phyloP scores from a whole-genome alignment of 2,888 invertebrate species.

The Folsomia candida region DNA sequence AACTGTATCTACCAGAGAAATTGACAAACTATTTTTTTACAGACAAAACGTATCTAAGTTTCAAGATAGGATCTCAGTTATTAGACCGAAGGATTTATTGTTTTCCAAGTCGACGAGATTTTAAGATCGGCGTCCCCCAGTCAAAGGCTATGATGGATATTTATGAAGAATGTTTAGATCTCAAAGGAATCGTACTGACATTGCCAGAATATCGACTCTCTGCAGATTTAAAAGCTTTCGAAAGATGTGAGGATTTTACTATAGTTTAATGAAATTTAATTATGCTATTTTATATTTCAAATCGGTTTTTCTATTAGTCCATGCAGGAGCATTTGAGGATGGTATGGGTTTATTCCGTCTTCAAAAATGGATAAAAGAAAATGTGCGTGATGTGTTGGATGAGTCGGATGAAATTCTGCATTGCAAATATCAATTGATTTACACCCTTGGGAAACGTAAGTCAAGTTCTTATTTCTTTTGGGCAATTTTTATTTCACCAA shows the following conservation, averaged over 20 bases:
- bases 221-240: slow-evolving; percentile 26
- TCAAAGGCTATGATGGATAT: background rate
- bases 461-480: no score
- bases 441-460: slow-evolving; percentile 41
- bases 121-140: background rate
- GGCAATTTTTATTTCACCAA: no score
- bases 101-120: slow-evolving; percentile 36
- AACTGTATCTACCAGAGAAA: no score
- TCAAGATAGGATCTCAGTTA: slow-evolving; percentile 28
- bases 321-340: background rate
- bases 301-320: background rate
- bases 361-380: slow-evolving; percentile 27
- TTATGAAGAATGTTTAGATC: slow-evolving; percentile 24
- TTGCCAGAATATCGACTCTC: slow-evolving; percentile 35
- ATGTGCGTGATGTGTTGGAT: slow-evolving; percentile 42
- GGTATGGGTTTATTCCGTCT: slow-evolving; percentile 20
- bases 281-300: no score
- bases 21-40: no score
- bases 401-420: slow-evolving; percentile 46
- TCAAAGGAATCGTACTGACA: slow-evolving; percentile 29
- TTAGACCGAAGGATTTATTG: slow-evolving; percentile 28
- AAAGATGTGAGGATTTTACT: slow-evolving; percentile 15
- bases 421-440: slow-evolving; percentile 46
- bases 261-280: no score
- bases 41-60: slow-evolving; percentile 18